These are phyloP conservation scores for Synergus umbraculus DNA, from an alignment of 2,888 invertebrate species.

Conservation along the genomic window DNA sequence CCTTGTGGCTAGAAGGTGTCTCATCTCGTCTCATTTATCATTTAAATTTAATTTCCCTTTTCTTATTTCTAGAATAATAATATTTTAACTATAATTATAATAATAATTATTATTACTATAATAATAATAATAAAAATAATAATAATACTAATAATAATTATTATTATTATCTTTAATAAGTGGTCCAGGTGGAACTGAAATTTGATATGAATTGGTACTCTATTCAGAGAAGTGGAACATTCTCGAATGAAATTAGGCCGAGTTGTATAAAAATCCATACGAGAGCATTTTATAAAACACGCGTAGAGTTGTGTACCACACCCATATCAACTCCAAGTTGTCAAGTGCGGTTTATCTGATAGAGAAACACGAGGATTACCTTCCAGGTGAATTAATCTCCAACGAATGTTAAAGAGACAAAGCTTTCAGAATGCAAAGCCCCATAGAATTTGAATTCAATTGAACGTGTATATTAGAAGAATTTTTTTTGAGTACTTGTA, in stretches of 20 bases:
- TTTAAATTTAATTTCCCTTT: not conserved
- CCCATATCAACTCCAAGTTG: not conserved
- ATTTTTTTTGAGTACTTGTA: too few relatives aligned
- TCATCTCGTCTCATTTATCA: not conserved
- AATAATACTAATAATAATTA: too few relatives aligned
- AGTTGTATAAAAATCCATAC: slow-evolving; percentile 45
- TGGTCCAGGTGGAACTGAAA: not conserved
- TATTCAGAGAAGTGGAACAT: not conserved
- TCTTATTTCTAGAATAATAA: not conserved
- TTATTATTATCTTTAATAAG: not conserved
- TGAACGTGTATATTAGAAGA: not conserved
- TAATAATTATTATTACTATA: not conserved
- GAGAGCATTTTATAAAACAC: slow-evolving; percentile 1
- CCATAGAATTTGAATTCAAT: not conserved
- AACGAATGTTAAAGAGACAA: not conserved
- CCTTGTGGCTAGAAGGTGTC: not conserved
- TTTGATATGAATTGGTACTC: not conserved
- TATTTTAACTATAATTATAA: not conserved
- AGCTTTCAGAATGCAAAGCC: slow-evolving; percentile 11
- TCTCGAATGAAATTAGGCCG: slow-evolving; percentile 41
- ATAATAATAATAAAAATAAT: too few relatives aligned
- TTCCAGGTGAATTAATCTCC: slow-evolving; percentile 1
- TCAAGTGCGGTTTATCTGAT: slow-evolving; percentile 19
- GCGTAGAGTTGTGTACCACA: not conserved
- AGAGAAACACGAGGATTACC: not conserved